Evolutionary conservation across 2,113 vertebrate genomes (phyloP), one percentile per base, ranked within the genome.

Genomic region (Sylvietta virens): DNA sequence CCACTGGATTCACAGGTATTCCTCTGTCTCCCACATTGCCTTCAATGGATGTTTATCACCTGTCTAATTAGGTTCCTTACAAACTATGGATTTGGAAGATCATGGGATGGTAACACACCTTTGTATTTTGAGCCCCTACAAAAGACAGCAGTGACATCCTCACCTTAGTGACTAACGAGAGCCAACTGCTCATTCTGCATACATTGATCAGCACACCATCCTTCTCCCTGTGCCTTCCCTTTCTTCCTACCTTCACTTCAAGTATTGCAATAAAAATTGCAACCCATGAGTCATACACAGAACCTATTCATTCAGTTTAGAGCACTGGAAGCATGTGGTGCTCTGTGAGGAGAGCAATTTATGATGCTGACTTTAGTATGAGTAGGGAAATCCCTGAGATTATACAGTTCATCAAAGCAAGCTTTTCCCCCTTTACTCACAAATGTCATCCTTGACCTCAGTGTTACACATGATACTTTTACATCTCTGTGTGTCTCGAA

Each of bases 401-500:
- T 51, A 6, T 7, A 15, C 39, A 51, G 37, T 30, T 86, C 56
- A 81, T 28, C 64, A 84, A 37, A 89, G 23, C 21, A 37, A 69
- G 54, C 0, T 16, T 81, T 67, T 50, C 14, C 10, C 19, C 9
- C 5, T 42, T 86, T 44, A 26, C 56, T 86, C 56, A 54, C 42
- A 64, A 86, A 83, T 6, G 5, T 23, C 39, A 50, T 14, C 30
- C 86, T 77, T 48, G n/a, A 48, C 50, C 23, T 82, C 45, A 72
- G 0, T 24, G 31, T 69, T 60, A 31, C 24, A 71, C 10, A 6
- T 13, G 33, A 42, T 17, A n/a, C 19, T 81, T 66, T 22, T 33
- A 40, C 4, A 4, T 37, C 19, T 80, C 82, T 53, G 37, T 0
- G 4, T 4, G 9, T 37, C 58, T 37, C 3, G 0, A 33, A 40